These are phyloP conservation scores for Dynastes hyllus DNA, from an alignment of 2,888 invertebrate genomes.

Conservation along the genomic window DNA sequence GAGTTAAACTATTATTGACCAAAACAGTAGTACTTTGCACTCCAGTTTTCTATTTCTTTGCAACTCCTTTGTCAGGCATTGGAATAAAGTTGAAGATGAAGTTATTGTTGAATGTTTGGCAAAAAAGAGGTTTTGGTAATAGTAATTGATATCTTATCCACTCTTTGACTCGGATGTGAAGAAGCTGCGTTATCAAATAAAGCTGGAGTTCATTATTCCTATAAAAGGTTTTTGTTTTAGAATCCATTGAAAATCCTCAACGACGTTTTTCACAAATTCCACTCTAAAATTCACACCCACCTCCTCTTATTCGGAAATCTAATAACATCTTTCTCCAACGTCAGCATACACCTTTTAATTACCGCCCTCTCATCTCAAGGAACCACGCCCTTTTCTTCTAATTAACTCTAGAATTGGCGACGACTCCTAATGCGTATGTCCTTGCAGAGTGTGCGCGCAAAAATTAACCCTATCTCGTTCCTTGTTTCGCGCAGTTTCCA, in stretches of 20 bases:
- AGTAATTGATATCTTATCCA: no score
- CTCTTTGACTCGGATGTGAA: no score
- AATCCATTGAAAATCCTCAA: neutral
- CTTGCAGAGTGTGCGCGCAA: constrained; percentile 36
- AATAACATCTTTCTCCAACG: neutral
- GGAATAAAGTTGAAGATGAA: no score
- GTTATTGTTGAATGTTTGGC: no score
- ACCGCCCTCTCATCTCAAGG: constrained; percentile 20
- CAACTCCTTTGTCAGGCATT: no score
- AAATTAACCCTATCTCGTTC: constrained; percentile 26
- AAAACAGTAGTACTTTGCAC: no score
- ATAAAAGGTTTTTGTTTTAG: neutral
- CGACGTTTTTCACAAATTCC: neutral
- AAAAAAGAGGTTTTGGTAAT: no score
- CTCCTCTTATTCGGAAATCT: neutral
- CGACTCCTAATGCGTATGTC: constrained; percentile 19
- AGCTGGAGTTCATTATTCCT: no score
- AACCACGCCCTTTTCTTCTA: constrained; percentile 15
- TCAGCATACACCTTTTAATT: constrained; percentile 10
- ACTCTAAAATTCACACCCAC: neutral
- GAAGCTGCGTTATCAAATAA: no score
- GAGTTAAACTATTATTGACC: no score
- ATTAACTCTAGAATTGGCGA: constrained; percentile 32
- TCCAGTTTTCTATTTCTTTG: no score
- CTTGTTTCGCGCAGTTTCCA: constrained; percentile 14